Evolutionary conservation across 2,888 invertebrate genomes (phyloP).

Genomic region (Theristus sp.): DNA sequence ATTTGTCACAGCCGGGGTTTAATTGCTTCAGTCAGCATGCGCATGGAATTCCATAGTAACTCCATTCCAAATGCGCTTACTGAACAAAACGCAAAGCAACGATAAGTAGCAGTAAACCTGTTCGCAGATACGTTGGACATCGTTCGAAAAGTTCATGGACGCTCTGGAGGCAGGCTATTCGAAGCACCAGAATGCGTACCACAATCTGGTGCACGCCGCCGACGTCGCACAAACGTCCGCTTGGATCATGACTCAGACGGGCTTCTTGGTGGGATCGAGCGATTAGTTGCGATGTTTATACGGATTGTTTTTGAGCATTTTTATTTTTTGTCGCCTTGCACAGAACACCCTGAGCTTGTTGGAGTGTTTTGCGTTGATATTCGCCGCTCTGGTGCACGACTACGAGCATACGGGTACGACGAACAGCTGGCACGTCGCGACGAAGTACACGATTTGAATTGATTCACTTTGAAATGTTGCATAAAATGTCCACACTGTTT

Average conservation of each 20-base stretch:
- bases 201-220: conserved; percentile 81
- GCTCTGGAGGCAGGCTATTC: conserved; percentile 76
- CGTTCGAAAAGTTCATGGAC: conserved; percentile 65
- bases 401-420: conserved; percentile 92
- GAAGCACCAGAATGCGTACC: conserved; percentile 47
- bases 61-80: no score
- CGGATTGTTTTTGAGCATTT: background rate
- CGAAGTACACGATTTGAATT: conserved; percentile 42
- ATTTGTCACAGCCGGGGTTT: no score
- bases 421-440: conserved; percentile 91
- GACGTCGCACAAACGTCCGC: conserved; percentile 77
- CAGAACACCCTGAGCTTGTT: conserved; percentile 30
- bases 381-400: conserved; percentile 82
- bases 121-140: conserved; percentile 29
- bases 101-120: no score
- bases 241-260: conserved; percentile 64
- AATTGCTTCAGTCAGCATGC: no score
- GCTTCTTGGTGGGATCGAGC: conserved; percentile 63
- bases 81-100: no score
- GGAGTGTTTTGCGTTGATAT: conserved; percentile 75
- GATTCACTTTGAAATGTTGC: no score
- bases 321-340: background rate
- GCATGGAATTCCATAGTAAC: no score
- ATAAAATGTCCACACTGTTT: no score
- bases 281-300: background rate